Base-by-base conservation (phyloP, 2,113 vertebrate species). In the Prietella phreatophila region DNA sequence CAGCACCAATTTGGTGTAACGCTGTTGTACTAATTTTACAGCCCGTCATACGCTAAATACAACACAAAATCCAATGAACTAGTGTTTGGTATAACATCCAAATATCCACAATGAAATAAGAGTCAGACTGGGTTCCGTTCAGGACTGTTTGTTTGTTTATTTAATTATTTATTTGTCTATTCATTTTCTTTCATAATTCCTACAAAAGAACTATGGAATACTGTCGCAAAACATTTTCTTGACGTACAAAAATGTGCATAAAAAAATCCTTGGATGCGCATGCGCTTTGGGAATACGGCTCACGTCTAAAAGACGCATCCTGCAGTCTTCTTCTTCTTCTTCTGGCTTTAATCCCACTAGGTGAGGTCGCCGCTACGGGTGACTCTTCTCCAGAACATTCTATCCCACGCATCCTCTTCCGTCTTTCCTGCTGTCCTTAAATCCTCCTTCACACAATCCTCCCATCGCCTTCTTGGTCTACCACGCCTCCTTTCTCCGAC, bases 161-260 rank as follows among this genome's bases (percentile, higher is more conserved):
- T 96, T 94, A 95, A 50, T 47, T 47, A 22, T 75, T 13, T 25
- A n/a, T 36, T 36, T 71, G 4, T 19, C 20, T 73, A 5, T 39
- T 39, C 20, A 6, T 11, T 36, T 71, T 0, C 19, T 73, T 20
- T 73, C 27, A 67, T 75, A 36, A 39, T 75, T 42, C 7, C 10
- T 25, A 5, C 22, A 76, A 25, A 27, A 76, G 22, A 5, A 6
- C 11, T 25, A 22, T 47, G 39, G 20, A 5, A 13, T 50, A 47
- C 73, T 25, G 39, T 42, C 36, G 17, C 71, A 75, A 10, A 76
- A 47, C 30, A 9, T 69, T 3, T 47, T 47, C 39, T 1, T 47
- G 20, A 25, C 5, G 13, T n/a, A n/a, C 13, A 30, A 3, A n/a
- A 1, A 81, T 22, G 53, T 56, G 50, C 14, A 20, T 58, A 56